Conservation (phyloP, 1,140 invertebrate species). For the Polypedilum vanderplanki region DNA sequence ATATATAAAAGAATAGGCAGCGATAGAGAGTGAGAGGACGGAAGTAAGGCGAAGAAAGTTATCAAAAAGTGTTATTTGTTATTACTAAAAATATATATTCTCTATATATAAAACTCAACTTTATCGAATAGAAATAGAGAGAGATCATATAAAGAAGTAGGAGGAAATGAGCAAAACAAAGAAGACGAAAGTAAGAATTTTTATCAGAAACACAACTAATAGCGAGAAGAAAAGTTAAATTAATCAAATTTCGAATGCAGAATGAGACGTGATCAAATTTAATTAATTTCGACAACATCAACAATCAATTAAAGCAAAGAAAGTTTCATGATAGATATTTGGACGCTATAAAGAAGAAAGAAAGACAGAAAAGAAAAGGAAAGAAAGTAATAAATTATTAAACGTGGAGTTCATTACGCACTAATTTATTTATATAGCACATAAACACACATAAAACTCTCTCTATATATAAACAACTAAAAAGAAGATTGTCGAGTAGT, state of each 20-base stretch:
- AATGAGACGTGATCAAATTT: constrained; percentile 25
- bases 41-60: background rate
- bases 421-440: no score
- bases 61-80: constrained; percentile 6
- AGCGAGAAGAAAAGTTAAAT: background rate
- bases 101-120: background rate
- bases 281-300: constrained; percentile 15
- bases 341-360: background rate
- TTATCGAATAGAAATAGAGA: background rate
- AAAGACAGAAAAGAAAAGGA: background rate
- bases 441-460: no score
- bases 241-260: constrained; percentile 16
- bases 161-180: background rate
- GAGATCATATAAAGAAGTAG: background rate
- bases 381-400: background rate
- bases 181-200: background rate
- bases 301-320: constrained; percentile 1
- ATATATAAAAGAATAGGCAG: no score
- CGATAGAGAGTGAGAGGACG: no score
- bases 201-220: background rate
- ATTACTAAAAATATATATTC: background rate
- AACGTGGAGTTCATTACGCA: no score
- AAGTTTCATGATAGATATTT: no score
- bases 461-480: background rate
- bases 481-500: background rate